Evolutionary conservation across 2,113 vertebrate genomes (phyloP), one percentile per base, ranked within the genome.

Genomic region (Fulica atra): DNA sequence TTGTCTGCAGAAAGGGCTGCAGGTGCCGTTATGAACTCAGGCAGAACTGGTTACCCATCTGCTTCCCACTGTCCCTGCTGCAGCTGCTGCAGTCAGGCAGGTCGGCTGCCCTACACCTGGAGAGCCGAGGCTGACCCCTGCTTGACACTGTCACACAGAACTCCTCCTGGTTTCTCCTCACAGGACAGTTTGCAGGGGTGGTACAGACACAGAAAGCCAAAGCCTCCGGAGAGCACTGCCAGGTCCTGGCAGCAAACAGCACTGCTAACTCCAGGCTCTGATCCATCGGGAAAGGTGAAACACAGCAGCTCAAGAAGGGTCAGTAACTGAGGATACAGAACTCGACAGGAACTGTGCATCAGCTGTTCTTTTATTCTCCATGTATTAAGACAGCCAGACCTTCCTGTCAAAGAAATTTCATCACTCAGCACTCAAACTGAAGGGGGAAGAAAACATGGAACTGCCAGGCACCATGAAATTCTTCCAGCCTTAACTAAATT

Each of bases 61-160:
- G 20, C 31, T 60, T 73, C 60, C 61, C 38, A 23, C 76, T 60
- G 7, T 17, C n/a, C 61, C 68, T 65, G 46, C 66, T 82, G 68
- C 68, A 88, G 9, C 21, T 46, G 56, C 80, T 71, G 69, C 36
- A 38, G 31, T 42, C 70, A 9, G 13, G 69, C 36, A 36, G 31
- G 19, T 40, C 13, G 63, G 36, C 5, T 18, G 13, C 63, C 40
- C 28, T 25, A 42, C 11, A 42, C 17, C 36, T 33, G 40, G 44
- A 65, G 17, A 66, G 29, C 48, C 33, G 21, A 60, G n/a, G 54
- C 44, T 8, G 28, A 56, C 9, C 24, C 6, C 10, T 80, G 42
- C 40, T 40, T 20, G 51, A 68, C 7, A 6, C 4, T 5, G 10
- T 38, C 1, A 0, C 11, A 13, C 25, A 53, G 29, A 63, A 72